Evolutionary conservation across 2,113 vertebrate species (phyloP).

Genomic region (Furnarius figulus): DNA sequence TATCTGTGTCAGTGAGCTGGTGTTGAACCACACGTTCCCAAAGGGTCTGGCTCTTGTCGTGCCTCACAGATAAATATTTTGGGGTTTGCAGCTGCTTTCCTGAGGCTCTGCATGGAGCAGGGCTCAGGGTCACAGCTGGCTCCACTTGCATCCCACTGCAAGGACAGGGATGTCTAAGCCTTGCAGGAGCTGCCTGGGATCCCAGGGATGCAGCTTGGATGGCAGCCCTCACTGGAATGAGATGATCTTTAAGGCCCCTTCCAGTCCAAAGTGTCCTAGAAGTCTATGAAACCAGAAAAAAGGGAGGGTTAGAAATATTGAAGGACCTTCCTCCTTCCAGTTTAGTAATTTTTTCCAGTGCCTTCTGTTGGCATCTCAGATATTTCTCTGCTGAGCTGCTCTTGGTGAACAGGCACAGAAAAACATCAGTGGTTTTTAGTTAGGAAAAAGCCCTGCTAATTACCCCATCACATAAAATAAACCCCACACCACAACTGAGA

Average conservation of each 20-base stretch:
- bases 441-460: background rate
- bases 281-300: background rate
- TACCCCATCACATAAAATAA: background rate
- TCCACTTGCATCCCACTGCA: fast-evolving
- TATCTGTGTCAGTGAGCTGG: background rate
- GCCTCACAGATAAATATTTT: background rate
- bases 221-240: background rate
- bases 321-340: background rate
- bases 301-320: background rate
- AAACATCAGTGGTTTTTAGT: background rate
- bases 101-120: background rate
- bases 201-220: background rate
- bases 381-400: background rate
- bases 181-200: background rate
- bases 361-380: background rate
- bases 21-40: background rate
- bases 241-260: background rate
- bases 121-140: background rate
- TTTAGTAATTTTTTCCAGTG: background rate
- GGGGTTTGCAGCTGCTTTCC: background rate
- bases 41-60: background rate
- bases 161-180: background rate
- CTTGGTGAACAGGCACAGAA: background rate
- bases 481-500: background rate
- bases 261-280: background rate